Conservation (phyloP, 2,888 invertebrate species). For the Plagiodera versicolora region DNA sequence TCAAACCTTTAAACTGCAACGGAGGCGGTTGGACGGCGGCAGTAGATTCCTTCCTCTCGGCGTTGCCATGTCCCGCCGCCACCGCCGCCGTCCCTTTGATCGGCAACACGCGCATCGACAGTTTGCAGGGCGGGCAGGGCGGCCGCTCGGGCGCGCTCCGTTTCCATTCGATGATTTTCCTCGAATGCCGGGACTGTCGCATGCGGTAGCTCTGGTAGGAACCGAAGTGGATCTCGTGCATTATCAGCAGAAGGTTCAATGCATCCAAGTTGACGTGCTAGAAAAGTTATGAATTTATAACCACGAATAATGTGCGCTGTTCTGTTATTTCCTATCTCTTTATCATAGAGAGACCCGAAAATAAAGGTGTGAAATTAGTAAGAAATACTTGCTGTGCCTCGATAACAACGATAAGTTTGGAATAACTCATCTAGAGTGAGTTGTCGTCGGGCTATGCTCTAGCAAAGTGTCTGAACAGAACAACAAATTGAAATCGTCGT, state of each 20-base stretch:
- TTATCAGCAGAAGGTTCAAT: slow-evolving; percentile 66
- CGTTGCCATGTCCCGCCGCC: slow-evolving; percentile 14
- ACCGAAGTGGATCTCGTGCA: slow-evolving; percentile 69
- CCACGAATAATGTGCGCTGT: no score
- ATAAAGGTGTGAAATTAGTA: no score
- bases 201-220: slow-evolving; percentile 87
- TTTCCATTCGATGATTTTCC: slow-evolving; percentile 68
- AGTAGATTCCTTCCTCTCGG: slow-evolving; percentile 31
- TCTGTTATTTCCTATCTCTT: no score
- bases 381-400: no score
- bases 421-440: no score
- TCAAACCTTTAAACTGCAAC: slow-evolving; percentile 20
- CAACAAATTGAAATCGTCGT: no score
- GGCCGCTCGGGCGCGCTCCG: slow-evolving; percentile 59
- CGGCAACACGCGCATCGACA: slow-evolving; percentile 43
- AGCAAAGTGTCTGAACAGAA: no score
- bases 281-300: slow-evolving; percentile 12
- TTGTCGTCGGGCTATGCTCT: no score
- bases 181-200: slow-evolving; percentile 72
- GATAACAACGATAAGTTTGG: no score
- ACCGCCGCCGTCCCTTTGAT: slow-evolving; percentile 31
- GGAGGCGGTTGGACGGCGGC: slow-evolving; percentile 22
- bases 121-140: slow-evolving; percentile 61
- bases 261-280: slow-evolving; percentile 68
- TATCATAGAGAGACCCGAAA: no score